Evolutionary conservation across 2,888 invertebrate genomes (phyloP).

Genomic region (Diachrysia chrysitis): DNA sequence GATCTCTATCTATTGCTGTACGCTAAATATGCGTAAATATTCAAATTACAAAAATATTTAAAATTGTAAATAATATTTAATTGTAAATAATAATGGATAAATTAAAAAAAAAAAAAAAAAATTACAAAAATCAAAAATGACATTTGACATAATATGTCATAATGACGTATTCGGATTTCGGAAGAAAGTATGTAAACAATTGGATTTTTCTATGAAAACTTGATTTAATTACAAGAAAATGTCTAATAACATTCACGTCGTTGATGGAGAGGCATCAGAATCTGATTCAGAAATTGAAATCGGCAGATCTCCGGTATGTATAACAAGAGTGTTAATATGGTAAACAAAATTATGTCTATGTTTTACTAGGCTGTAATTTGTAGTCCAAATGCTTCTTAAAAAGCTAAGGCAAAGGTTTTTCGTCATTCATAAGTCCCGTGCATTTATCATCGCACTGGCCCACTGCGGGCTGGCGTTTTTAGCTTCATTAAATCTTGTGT

Average conservation of each 20-base stretch:
- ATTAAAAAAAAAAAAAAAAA: too few species aligned
- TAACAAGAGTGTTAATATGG: neutral
- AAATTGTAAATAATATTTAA: too few species aligned
- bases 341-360: neutral
- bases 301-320: conserved; percentile 76
- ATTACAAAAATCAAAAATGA: too few species aligned
- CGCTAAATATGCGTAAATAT: neutral
- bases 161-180: too few species aligned
- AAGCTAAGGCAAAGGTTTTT: too few species aligned
- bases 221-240: conserved; percentile 55
- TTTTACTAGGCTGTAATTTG: neutral
- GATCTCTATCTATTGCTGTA: neutral
- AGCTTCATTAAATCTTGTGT: too few species aligned
- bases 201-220: neutral
- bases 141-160: neutral
- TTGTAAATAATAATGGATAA: too few species aligned
- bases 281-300: conserved; percentile 84
- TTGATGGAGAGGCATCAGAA: conserved; percentile 84
- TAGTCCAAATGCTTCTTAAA: too few species aligned
- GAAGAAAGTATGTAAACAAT: neutral
- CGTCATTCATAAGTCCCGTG: too few species aligned
- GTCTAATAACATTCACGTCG: conserved; percentile 78
- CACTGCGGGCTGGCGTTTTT: too few species aligned
- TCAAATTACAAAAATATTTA: too few species aligned
- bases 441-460: too few species aligned